phyloP scores from a whole-genome alignment of 2,113 vertebrate genomes.

The Peromyscus leucopus region DNA sequence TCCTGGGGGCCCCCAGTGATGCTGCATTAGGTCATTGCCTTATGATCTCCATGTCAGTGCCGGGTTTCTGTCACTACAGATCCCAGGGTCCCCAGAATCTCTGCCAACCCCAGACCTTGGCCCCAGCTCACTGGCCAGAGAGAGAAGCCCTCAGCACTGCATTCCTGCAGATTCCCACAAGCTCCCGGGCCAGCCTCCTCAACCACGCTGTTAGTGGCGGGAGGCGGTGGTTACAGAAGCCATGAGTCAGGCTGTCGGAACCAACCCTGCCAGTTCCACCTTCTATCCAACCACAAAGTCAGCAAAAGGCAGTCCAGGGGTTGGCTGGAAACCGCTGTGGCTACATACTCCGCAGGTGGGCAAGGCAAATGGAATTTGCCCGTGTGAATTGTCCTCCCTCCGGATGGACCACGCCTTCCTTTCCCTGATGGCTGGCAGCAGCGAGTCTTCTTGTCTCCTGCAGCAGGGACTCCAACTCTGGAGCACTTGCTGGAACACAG shows the following conservation, averaged over 20 bases:
- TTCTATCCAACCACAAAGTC: slow-evolving; percentile 39
- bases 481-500: background rate
- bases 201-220: background rate
- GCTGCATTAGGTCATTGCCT: too few relatives aligned
- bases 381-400: background rate
- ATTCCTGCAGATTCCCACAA: slow-evolving; percentile 27
- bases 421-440: background rate
- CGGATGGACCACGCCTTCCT: background rate
- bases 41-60: rapidly evolving
- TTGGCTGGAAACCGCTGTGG: background rate
- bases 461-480: too few relatives aligned
- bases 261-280: slow-evolving; percentile 49
- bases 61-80: too few relatives aligned
- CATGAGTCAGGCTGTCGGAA: slow-evolving; percentile 60
- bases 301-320: slow-evolving; percentile 53
- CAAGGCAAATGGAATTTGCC: background rate
- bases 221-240: background rate
- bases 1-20: background rate
- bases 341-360: background rate
- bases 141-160: background rate
- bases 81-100: too few relatives aligned
- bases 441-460: background rate
- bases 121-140: background rate
- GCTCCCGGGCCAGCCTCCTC: background rate
- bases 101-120: background rate